A percentile compares a stretch with the other conserved stretches of the same genome.
Conservation (phyloP, 1,140 invertebrate species). For the Drosophila nigrodunni region DNA sequence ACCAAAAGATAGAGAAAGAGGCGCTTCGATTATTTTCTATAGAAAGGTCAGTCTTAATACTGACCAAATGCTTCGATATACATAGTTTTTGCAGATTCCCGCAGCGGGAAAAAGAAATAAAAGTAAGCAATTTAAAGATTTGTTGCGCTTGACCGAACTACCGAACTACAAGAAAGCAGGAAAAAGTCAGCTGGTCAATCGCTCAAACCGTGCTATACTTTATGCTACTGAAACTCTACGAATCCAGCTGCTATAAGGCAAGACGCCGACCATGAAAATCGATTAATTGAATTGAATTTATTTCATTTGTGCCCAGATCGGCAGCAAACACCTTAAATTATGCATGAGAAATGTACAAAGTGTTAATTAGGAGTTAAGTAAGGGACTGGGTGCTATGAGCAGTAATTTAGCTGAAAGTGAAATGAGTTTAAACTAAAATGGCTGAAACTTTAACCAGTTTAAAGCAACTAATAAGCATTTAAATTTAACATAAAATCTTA, state of each 20-base stretch:
- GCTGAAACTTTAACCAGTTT: no score
- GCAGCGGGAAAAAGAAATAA: slow-evolving; percentile 10
- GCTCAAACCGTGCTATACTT: slow-evolving; percentile 23
- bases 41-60: slow-evolving; percentile 62
- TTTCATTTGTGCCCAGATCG: slow-evolving; percentile 22
- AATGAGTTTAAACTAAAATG: no score
- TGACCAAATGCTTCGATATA: slow-evolving; percentile 32
- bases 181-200: slow-evolving; percentile 72
- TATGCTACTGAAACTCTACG: not conserved
- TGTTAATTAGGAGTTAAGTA: no score
- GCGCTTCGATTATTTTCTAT: slow-evolving; percentile 40
- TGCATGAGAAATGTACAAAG: no score
- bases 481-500: no score
- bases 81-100: slow-evolving; percentile 23
- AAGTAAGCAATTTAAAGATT: slow-evolving; percentile 75
- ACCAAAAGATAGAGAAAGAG: slow-evolving; percentile 54
- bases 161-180: slow-evolving; percentile 40
- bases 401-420: no score
- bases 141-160: slow-evolving; percentile 56
- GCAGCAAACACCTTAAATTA: no score
- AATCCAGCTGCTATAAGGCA: slow-evolving; percentile 32
- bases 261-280: slow-evolving; percentile 58
- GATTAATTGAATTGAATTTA: slow-evolving; percentile 66
- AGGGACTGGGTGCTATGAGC: no score
- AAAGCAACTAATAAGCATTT: no score